phyloP scores from a whole-genome alignment of 2,888 invertebrate species.

The Aphodius sticticus region DNA sequence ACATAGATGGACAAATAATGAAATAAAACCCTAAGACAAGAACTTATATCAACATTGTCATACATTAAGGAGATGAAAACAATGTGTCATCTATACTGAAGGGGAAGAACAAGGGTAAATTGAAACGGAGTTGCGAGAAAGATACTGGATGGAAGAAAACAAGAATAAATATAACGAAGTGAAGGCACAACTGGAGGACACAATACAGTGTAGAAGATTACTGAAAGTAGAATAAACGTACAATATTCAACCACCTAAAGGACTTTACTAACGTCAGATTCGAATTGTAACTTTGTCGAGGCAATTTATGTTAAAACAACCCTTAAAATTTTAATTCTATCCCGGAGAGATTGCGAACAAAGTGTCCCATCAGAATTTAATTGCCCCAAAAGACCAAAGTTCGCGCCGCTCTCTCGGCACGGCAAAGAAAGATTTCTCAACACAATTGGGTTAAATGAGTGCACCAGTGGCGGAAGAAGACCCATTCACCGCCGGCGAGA shows the following conservation, averaged over 20 bases:
- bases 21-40: too few species aligned
- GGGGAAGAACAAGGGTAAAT: too few species aligned
- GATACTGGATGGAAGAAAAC: too few species aligned
- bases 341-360: background rate
- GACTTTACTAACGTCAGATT: background rate
- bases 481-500: conserved; percentile 9
- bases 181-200: too few species aligned
- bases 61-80: too few species aligned
- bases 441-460: conserved; percentile 25
- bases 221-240: too few species aligned
- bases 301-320: background rate
- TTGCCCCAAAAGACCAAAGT: conserved; percentile 21
- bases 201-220: too few species aligned
- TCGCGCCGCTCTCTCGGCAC: background rate
- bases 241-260: background rate
- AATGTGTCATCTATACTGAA: too few species aligned
- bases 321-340: background rate
- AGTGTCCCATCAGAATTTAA: conserved; percentile 19
- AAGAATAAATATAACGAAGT: too few species aligned
- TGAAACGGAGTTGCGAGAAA: too few species aligned
- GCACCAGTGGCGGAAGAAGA: conserved; percentile 10
- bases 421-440: conserved; percentile 19
- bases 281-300: background rate
- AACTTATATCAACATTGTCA: too few species aligned
- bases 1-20: too few species aligned